A percentile compares a stretch with the other conserved stretches of the same genome.
Evolutionary conservation across 2,113 vertebrate genomes (phyloP).

Genomic region (Willisornis vidua): DNA sequence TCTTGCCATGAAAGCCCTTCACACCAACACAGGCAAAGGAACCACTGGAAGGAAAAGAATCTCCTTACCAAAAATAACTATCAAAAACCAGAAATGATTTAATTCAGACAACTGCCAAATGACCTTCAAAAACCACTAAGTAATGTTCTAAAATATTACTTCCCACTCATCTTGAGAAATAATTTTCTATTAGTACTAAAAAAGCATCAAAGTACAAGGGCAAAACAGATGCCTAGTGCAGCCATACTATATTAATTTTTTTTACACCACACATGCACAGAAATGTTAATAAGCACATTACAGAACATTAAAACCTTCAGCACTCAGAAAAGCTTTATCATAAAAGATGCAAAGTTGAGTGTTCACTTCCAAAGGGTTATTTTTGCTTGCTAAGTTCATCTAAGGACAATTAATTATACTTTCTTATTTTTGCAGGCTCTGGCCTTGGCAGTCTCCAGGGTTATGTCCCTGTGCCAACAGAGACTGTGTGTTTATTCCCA

Average conservation of each 20-base stretch:
- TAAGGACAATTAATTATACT: slow-evolving; percentile 67
- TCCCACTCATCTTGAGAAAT: not conserved
- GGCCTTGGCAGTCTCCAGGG: slow-evolving; percentile 62
- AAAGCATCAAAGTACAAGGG: not conserved
- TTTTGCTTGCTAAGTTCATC: slow-evolving; percentile 41
- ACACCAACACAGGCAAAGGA: rapidly evolving
- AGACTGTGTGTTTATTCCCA: slow-evolving; percentile 45
- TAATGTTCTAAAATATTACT: not conserved
- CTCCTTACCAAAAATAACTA: not conserved
- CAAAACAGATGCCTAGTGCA: not conserved
- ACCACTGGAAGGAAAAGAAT: not conserved
- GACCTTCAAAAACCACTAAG: not conserved
- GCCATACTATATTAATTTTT: not conserved
- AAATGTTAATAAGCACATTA: not conserved
- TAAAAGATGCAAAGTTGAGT: not conserved
- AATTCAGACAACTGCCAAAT: rapidly evolving
- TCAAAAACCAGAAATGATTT: not conserved
- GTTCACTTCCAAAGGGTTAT: not conserved
- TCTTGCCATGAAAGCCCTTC: not conserved
- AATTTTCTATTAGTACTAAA: not conserved
- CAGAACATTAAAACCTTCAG: not conserved
- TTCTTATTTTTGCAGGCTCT: slow-evolving; percentile 36
- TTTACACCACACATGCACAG: not conserved
- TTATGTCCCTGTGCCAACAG: slow-evolving; percentile 57
- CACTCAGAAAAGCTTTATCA: not conserved